Percentiles rank a stretch among this genome's conserved stretches.
These are phyloP conservation scores for Corythucha ciliata DNA, from an alignment of 2,888 invertebrate genomes.

Conservation along the genomic window DNA sequence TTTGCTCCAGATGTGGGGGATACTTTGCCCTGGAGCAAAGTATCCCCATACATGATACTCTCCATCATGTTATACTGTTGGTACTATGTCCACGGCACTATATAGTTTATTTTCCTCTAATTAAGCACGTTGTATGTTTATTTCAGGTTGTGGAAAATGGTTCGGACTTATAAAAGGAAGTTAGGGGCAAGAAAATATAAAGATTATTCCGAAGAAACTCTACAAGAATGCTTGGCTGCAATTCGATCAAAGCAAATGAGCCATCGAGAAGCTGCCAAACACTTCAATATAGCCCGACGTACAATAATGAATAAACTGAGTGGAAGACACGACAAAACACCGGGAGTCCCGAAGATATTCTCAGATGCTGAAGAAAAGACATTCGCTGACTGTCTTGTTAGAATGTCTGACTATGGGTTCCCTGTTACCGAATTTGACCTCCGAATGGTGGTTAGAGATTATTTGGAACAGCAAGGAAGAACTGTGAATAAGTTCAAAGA, in stretches of 20 bases:
- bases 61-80: too few species aligned
- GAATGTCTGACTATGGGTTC: slow-evolving; percentile 34
- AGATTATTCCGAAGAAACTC: slow-evolving; percentile 22
- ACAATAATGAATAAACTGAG: slow-evolving; percentile 30
- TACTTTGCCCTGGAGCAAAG: too few species aligned
- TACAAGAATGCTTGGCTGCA: slow-evolving; percentile 24
- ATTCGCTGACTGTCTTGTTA: slow-evolving; percentile 31
- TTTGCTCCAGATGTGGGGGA: too few species aligned
- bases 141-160: background rate
- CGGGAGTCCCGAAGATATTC: slow-evolving; percentile 26
- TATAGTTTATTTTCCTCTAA: too few species aligned
- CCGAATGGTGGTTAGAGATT: slow-evolving; percentile 18
- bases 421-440: slow-evolving; percentile 30
- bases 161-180: slow-evolving; percentile 8
- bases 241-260: slow-evolving; percentile 21
- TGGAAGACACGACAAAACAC: slow-evolving; percentile 26
- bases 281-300: slow-evolving; percentile 25
- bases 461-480: slow-evolving; percentile 22
- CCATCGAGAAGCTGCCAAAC: slow-evolving; percentile 26
- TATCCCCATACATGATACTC: too few species aligned
- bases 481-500: slow-evolving; percentile 30
- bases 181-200: slow-evolving; percentile 26
- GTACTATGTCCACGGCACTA: too few species aligned
- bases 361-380: slow-evolving; percentile 32
- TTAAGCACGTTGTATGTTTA: background rate